Evolutionary conservation across 35 echinoderm and acorn worm genomes (phyloP), one percentile per base, ranked within the genome.

Genomic region (Diadema setosum): DNA sequence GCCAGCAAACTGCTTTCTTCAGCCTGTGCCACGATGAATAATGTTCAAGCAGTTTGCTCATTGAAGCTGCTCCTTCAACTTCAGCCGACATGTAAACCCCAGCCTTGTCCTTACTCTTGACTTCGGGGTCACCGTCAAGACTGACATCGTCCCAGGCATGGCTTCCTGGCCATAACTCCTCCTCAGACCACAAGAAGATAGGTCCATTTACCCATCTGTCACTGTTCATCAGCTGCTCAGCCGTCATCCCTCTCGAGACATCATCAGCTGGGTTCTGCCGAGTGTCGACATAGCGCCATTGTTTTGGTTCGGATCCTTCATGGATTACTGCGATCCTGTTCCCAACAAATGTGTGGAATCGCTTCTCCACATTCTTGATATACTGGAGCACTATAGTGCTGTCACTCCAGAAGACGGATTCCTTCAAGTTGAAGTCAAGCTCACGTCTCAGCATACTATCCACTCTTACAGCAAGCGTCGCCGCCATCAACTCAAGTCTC

Each of bases 281-380:
- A 3, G 87, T 85, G 5, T 45, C 31, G 11, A 94, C 87, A 60
- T 94, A 70, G 5, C 65, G 61, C 83, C 93, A 91, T 63, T 91
- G 88, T 18, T 57, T 12, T 37, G 82, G 81, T 8, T 23, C 5
- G 1, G 88, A 91, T 16, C 86, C 86, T 18, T 82, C 48, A 30
- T 80, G 65, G 23, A 93, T 93, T 6, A 88, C 58, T 4, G 80
- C 35, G n/a, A 90, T 23, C n/a, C 93, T 32, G 44, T 95, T 95
- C 30, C 83, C 88, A 1, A 88, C 93, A 60, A 87, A 95, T 0
- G 89, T 92, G 26, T 95, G 83, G 67, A 91, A 95, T 48, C 93
- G 49, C 29, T 84, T 86, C 17, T 70, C 82, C 4, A 46, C 26
- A 46, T 91, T 95, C 4, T 25, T 39, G 56, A 95, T 87, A 45